Conservation (phyloP, 2,888 invertebrate species). For the Lasioglossum calceatum region DNA sequence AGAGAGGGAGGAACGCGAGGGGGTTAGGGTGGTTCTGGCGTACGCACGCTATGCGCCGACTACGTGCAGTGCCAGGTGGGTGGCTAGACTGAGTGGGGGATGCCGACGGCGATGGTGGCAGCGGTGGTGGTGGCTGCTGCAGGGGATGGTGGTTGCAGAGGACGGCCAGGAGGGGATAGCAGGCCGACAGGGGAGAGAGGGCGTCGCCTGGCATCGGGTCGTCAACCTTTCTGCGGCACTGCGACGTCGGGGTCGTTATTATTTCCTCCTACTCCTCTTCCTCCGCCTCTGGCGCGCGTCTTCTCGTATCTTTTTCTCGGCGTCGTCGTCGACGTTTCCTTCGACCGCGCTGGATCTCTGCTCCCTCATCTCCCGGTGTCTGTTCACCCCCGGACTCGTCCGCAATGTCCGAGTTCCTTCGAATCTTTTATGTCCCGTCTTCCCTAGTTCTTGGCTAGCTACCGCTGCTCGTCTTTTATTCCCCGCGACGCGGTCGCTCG, state of each 20-base stretch:
- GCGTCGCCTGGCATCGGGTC: constrained; percentile 82
- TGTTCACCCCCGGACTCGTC: constrained; percentile 13
- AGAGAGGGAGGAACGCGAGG: constrained; percentile 58
- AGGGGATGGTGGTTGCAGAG: constrained; percentile 66
- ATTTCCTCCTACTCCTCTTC: constrained; percentile 76
- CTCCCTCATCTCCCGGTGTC: constrained; percentile 14
- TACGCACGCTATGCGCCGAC: constrained; percentile 69
- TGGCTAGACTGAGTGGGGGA: constrained; percentile 29
- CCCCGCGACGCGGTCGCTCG: too few species aligned
- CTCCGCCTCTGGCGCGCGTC: constrained; percentile 13
- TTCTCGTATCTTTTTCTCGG: constrained; percentile 14
- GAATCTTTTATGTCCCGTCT: not conserved
- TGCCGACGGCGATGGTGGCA: not conserved
- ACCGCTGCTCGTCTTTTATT: too few species aligned
- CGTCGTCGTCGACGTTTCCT: constrained; percentile 10
- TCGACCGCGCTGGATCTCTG: constrained; percentile 16
- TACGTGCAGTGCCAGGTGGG: constrained; percentile 62
- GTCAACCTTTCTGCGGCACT: constrained; percentile 84
- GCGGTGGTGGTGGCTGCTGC: constrained; percentile 54
- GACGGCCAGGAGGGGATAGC: constrained; percentile 57
- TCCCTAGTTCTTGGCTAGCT: too few species aligned
- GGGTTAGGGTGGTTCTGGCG: constrained; percentile 55
- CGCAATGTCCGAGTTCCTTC: not conserved
- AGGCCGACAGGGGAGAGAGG: constrained; percentile 75
- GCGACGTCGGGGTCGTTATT: constrained; percentile 82